phyloP scores from a whole-genome alignment of 2,113 vertebrate genomes.

The Cairina moschata region DNA sequence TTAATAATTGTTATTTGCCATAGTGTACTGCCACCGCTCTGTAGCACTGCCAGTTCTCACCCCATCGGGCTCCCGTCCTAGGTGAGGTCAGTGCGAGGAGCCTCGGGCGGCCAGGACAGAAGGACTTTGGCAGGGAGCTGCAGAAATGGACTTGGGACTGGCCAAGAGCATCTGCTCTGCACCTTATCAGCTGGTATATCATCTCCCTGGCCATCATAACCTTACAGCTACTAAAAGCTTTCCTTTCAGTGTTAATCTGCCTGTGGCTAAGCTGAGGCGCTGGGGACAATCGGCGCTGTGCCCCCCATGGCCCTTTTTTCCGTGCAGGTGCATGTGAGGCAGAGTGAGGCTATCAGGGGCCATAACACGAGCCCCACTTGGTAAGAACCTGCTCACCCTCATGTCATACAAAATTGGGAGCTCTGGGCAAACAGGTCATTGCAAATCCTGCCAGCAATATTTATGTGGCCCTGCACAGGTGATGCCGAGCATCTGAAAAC shows the following conservation, averaged over 20 bases:
- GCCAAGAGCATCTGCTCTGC: neutral
- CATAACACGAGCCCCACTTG: neutral
- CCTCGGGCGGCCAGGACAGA: neutral
- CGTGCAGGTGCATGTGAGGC: accelerated
- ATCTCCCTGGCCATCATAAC: neutral
- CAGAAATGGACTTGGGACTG: neutral
- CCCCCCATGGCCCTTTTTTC: neutral
- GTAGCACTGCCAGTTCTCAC: neutral
- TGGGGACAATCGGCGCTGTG: accelerated
- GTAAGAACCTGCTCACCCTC: neutral
- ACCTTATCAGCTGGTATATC: neutral
- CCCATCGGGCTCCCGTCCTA: neutral
- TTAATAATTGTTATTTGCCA: neutral
- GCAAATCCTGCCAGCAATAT: neutral
- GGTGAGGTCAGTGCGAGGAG: neutral
- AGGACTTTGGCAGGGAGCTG: neutral
- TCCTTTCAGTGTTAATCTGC: neutral
- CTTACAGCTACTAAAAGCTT: neutral
- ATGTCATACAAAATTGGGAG: neutral
- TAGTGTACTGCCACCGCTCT: neutral
- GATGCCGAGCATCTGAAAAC: neutral
- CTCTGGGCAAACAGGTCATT: neutral
- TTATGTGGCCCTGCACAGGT: neutral
- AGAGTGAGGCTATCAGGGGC: neutral
- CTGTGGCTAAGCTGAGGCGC: neutral